These are phyloP conservation scores for Hybos culiciformis DNA, from an alignment of 2,888 invertebrate species.

Conservation along the genomic window DNA sequence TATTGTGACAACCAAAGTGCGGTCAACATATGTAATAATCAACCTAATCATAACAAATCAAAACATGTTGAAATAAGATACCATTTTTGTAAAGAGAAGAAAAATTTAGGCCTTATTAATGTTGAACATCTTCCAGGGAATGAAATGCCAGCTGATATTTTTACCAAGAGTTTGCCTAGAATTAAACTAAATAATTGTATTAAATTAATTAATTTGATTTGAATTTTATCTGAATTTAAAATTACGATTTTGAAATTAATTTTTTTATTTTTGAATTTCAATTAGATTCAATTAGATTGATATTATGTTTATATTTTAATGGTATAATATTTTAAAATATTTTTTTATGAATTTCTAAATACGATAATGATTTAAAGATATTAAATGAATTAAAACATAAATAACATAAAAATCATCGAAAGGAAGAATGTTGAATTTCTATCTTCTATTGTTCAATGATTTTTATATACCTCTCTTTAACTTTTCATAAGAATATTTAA, in stretches of 20 bases:
- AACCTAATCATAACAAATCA: slow-evolving; percentile 2
- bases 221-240: not conserved
- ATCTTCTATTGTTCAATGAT: no score
- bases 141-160: slow-evolving; percentile 2
- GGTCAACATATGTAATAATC: slow-evolving; percentile 1
- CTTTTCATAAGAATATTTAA: no score
- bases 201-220: not conserved
- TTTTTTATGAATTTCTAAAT: not conserved
- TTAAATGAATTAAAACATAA: no score
- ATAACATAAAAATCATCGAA: not conserved
- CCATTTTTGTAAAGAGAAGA: not conserved
- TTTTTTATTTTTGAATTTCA: not conserved
- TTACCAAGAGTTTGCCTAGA: not conserved
- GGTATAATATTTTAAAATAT: not conserved
- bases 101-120: not conserved
- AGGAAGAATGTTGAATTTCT: not conserved
- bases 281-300: not conserved
- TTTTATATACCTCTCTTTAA: no score
- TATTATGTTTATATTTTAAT: not conserved
- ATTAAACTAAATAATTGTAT: not conserved
- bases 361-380: no score
- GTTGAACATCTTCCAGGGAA: not conserved
- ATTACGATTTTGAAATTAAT: not conserved
- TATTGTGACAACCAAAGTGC: not conserved
- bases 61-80: slow-evolving; percentile 5